Evolutionary conservation across 1,140 invertebrate species (phyloP), one percentile per base, ranked within the genome.

Genomic region (Maniola jurtina): DNA sequence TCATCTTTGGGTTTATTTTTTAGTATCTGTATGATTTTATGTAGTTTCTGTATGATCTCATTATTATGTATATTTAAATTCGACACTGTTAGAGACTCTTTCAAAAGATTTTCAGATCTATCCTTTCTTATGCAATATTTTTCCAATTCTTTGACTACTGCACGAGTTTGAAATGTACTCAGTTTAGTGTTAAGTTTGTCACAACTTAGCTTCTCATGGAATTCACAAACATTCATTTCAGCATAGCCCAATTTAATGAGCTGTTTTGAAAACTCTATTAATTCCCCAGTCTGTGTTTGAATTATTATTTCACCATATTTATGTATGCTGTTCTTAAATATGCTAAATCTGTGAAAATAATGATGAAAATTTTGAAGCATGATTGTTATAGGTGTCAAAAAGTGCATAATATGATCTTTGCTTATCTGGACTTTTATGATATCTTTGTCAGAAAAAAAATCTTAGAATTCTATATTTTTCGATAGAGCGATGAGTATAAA

Each of bases 261-360:
- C 13, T 73, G 50, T 56, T 79, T 69, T 10, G 77, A 73, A 2
- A 88, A 7, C n/a, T 63, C 57, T 14, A 72, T 71, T 10, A 65
- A 35, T 38, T 77, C 68, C 0, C 77, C 80, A 48, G 79, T 69
- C 34, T 59, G 35, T 16, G 62, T 69, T 56, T 73, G 72, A 14
- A 87, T 59, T 9, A 77, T 58, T 35, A 89, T 14, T 9, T 89
- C 85, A 7, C 87, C 87, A 75, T 80, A 89, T 71, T 87, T 86
- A 59, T 89, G 87, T n/a, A 82, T 79, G 47, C 86, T 88, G 25
- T 83, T 71, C 50, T 88, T 79, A 55, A 89, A 89, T 34, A 88
- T 80, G 16, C 85, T 81, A n/a, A 69, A 68, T 68, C 86, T 89
- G 69, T 52, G 77, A 64, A 40, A 63, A 47, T 61, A 34, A 33